Base-by-base conservation (phyloP, 2,113 vertebrate genomes). In the Perccottus glenii region DNA sequence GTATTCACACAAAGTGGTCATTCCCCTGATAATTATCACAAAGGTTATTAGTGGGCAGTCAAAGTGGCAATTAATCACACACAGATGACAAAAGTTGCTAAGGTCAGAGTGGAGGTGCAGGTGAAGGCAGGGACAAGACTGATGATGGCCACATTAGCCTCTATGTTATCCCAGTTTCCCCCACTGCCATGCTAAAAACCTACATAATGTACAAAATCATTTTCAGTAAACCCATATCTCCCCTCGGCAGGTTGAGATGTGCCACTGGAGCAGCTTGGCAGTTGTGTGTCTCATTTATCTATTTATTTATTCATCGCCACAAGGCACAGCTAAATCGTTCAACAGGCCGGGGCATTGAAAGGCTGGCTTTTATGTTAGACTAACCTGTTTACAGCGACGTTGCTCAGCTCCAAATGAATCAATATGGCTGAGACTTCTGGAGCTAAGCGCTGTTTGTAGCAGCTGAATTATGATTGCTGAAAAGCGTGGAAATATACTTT, bases 281-380 rank as follows among this genome's bases (percentile, higher is more conserved):
- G 84, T 83, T 73, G 66, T 71, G 69, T 56, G 64, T 83, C 82
- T 85, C 67, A 83, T 87, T 85, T 82, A 82, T 82, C 84, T 85
- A 64, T 87, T 89, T 90, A 90, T 89, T 87, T 90, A 90, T 92
- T 90, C 88, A 90, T 89, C 73, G 90, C 80, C 80, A 86, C 56
- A 58, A 78, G 85, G 75, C 76, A 70, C 62, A 73, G 78, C 73
- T 83, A 80, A 88, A 90, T 82, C 67, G 60, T 81, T 86, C 82
- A 77, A 83, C 77, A 72, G 80, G 66, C 73, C 52, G 38, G 63
- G 62, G 57, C 46, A 66, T 57, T 70, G 79, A 81, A 60, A 79
- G 73, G 59, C 73, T 73, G 62, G 77, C 80, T 87, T 88, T 89
- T 88, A 83, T 90, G 85, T 86, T 67, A 87, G 81, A 90, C 88